Evolutionary conservation across 2,797 vertebrate species (phyloP), one percentile per base, ranked within the genome.

Genomic region (Pipistrellus kuhlii): DNA sequence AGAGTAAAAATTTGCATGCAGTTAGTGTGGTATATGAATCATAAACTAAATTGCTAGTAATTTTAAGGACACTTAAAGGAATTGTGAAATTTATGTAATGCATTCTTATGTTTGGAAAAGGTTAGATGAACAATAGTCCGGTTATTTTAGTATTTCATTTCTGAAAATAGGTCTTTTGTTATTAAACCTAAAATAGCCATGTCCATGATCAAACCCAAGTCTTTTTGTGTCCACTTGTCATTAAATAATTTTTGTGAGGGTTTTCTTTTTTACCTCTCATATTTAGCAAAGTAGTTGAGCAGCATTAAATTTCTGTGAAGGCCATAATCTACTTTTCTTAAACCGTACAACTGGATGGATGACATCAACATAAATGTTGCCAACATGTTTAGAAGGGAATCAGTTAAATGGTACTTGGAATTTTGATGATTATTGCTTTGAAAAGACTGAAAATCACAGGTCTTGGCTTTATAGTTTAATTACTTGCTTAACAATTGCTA

Each of bases 61-160:
- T 98, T 98, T 98, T 98, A 96, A 98, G 98, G 97, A 97, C 97
- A 98, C 97, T 98, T 98, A 96, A 76, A 95, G 97, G 97, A 98
- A 98, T 97, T 48, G 55, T 98, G 97, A 98, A 98, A 98, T 98
- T 97, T 96, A 96, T 97, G 97, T 98, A 97, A 97, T 97, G 96
- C 95, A 96, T 88, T 91, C 95, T 97, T 97, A 84, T 91, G 92
- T 96, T 98, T 98, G 86, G 97, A 94, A 97, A 97, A 98, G 92
- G 96, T 95, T 97, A 92, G 94, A 97, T 93, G 97, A 98, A 97
- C 95, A 98, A 78, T 96, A 41, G 96, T 96, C 96, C 72, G 30
- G 96, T 96, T 96, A 97, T 97, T 97, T 98, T 94, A 94, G 92
- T 95, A 92, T 96, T 97, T 94, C 35, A 86, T 57, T 95, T 13